Base-by-base conservation (phyloP, 2,888 invertebrate species). In the Nomada ruficornis region DNA sequence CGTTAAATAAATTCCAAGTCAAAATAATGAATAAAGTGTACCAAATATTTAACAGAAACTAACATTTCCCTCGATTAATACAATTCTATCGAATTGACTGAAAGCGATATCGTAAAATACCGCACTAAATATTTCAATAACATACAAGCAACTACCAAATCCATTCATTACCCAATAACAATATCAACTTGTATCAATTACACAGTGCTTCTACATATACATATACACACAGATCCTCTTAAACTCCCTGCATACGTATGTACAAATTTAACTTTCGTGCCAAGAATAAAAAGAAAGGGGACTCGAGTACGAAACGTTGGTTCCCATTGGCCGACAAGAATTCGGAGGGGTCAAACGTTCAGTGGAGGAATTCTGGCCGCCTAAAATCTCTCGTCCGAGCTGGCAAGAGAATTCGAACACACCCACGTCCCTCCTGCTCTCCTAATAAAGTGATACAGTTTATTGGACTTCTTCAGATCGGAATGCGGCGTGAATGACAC, bases 361-460 rank as follows among this genome's bases (percentile, higher is more conserved):
- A 13, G 26, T 2, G 36, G 23, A 26, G 4, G 47, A 57, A 42
- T 50, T 23, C 13, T 50, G 52, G 54, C 54, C 60, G 63, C 79
- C 85, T 84, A 85, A 84, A 85, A 59, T 86, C 69, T 57, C 20
- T 2, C 20, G 60, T 42, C 44, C 18, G 71, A 47, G 20, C 52
- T 64, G 52, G 23, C 15, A 36, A 26, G 52, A 18, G 55, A 44
- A 26, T 52, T 68, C 54, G 73, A 64, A 77, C 82, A 65, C 83
- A 87, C 84, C 87, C 86, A 73, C 55, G 59, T 42, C 4, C 55
- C 70, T 90, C 81, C 88, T 93, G 89, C 80, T 92, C 88, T 88
- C 93, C 93, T 93, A 90, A 88, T 92, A 88, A 89, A 89, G 89
- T 92, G 93, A 93, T 93, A 93, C 92, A 93, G 91, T 93, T 93